phyloP scores from a whole-genome alignment of 2,888 invertebrate genomes.

The Dysmachus trigonus region DNA sequence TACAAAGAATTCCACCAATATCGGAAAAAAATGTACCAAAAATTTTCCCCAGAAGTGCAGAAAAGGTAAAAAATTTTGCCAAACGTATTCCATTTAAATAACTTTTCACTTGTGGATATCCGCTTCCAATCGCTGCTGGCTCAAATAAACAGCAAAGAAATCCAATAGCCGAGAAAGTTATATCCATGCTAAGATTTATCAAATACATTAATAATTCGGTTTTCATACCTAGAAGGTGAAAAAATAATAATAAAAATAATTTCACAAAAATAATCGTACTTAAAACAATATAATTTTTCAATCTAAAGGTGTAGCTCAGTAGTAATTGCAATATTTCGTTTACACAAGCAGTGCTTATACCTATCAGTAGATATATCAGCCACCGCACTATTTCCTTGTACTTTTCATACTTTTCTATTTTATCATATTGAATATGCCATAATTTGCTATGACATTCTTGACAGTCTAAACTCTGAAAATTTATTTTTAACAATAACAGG shows the following conservation, averaged over 20 bases:
- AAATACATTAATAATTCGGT: background rate
- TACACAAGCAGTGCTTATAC: background rate
- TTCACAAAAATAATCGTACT: background rate
- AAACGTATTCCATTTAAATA: background rate
- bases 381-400: background rate
- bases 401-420: background rate
- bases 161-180: background rate
- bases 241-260: background rate
- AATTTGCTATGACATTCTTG: background rate
- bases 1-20: background rate
- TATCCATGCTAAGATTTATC: background rate
- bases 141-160: background rate
- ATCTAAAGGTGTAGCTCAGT: background rate
- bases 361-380: background rate
- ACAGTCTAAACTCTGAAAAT: background rate
- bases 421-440: background rate
- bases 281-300: background rate
- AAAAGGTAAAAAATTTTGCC: background rate
- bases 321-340: background rate
- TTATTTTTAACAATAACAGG: background rate
- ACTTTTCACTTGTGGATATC: background rate
- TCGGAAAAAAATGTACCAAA: background rate
- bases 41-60: background rate
- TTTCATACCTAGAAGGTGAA: background rate
- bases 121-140: background rate